phyloP scores from a whole-genome alignment of 2,888 invertebrate species.

The Spatulosminthurus flaviceps region DNA sequence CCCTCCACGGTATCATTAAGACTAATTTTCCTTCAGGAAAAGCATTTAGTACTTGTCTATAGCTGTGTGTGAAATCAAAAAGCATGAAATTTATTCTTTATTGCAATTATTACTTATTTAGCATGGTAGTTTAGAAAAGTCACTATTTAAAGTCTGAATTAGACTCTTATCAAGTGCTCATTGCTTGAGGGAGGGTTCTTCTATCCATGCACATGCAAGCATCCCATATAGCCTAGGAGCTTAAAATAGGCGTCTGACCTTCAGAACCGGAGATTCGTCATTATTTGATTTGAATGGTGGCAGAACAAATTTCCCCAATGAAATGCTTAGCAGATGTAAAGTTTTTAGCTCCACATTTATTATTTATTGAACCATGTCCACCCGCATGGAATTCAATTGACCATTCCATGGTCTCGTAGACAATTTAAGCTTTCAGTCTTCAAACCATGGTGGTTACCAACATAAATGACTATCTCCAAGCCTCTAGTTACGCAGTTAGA shows the following conservation, averaged over 20 bases:
- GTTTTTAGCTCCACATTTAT: not conserved
- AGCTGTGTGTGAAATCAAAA: slow-evolving; percentile 33
- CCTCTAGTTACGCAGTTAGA: no score
- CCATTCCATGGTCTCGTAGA: slow-evolving; percentile 9
- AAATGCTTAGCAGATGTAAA: slow-evolving; percentile 27
- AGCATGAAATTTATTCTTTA: slow-evolving; percentile 40
- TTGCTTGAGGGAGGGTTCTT: no score
- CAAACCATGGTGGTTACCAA: no score
- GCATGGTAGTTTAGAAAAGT: not conserved
- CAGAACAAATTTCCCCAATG: slow-evolving; percentile 43
- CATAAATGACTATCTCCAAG: no score
- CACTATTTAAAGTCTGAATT: slow-evolving; percentile 4
- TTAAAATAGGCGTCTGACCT: slow-evolving; percentile 31
- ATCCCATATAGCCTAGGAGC: not conserved
- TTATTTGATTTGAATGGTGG: slow-evolving; percentile 47
- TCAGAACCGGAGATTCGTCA: slow-evolving; percentile 49
- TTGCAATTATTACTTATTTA: slow-evolving; percentile 29
- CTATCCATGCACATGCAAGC: not conserved
- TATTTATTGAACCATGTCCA: slow-evolving; percentile 46
- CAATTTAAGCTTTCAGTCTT: no score
- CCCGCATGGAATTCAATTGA: slow-evolving; percentile 40
- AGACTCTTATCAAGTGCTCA: no score
- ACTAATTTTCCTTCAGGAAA: not conserved
- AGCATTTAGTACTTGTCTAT: not conserved
- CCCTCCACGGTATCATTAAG: not conserved